Evolutionary conservation across 2,113 vertebrate species (phyloP).

Genomic region (Salminus brasiliensis): DNA sequence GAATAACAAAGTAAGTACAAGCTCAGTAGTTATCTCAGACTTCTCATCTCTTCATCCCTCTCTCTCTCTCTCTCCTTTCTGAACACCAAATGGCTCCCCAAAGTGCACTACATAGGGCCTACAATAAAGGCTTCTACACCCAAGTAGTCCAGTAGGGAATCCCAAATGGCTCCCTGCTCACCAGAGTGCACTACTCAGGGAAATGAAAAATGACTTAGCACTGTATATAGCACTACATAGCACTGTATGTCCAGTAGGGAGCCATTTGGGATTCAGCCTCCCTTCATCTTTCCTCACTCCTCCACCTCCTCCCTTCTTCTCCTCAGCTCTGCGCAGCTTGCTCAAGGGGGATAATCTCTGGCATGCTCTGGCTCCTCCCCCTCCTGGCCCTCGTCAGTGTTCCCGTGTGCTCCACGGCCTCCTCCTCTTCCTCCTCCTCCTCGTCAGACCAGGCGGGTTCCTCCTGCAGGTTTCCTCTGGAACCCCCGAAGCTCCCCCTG

Average conservation of each 20-base stretch:
- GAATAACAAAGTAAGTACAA: slow-evolving; percentile 3
- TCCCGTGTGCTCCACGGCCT: slow-evolving; percentile 42
- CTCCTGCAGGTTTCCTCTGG: slow-evolving; percentile 73
- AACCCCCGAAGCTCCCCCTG: slow-evolving; percentile 59
- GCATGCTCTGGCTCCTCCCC: slow-evolving; percentile 80
- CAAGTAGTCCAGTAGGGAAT: not conserved
- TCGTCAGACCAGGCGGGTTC: slow-evolving; percentile 71
- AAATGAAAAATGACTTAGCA: not conserved
- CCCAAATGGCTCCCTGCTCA: not conserved
- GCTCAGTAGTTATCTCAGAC: not conserved
- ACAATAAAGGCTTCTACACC: not conserved
- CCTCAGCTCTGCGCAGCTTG: slow-evolving; percentile 66
- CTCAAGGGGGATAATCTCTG: slow-evolving; percentile 73
- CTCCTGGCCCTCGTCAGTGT: slow-evolving; percentile 60
- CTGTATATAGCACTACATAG: not conserved
- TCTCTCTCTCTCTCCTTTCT: not conserved
- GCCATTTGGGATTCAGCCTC: not conserved
- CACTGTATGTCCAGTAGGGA: not conserved
- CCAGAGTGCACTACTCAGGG: too few species aligned
- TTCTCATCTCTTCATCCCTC: not conserved
- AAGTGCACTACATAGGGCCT: not conserved
- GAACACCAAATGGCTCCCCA: not conserved
- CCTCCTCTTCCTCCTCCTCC: slow-evolving; percentile 66
- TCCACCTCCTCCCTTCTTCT: not conserved
- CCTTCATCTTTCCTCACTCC: not conserved